Evolutionary conservation across 2,888 invertebrate genomes (phyloP).

Genomic region (Nematopogon swammerdamellus): DNA sequence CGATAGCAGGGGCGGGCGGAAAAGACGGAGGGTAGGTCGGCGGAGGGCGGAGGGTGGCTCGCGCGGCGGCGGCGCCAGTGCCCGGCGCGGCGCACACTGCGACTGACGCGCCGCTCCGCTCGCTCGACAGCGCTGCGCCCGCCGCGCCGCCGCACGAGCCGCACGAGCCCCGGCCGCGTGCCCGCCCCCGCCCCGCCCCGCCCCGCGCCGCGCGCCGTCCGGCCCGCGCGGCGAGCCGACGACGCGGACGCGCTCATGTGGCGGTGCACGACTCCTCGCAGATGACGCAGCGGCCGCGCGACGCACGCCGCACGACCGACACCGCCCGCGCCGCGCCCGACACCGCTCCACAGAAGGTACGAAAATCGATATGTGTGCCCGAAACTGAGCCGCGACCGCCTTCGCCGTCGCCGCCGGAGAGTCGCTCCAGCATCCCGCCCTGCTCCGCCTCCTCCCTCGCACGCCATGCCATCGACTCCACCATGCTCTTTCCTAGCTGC

Average conservation of each 20-base stretch:
- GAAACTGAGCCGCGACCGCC: conserved; percentile 23
- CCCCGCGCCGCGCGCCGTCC: conserved; percentile 15
- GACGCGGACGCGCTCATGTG: conserved; percentile 40
- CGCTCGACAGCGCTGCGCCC: too few species aligned
- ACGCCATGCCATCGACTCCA: too few species aligned
- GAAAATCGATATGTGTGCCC: conserved; percentile 33
- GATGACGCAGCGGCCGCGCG: conserved; percentile 53
- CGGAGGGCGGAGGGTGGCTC: conserved; percentile 8
- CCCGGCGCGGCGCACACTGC: conserved; percentile 33
- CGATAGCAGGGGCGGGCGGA: conserved; percentile 32
- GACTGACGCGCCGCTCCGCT: conserved; percentile 27
- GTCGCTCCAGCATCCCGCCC: neutral
- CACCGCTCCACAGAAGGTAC: conserved; percentile 34
- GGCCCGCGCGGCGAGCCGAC: conserved; percentile 37
- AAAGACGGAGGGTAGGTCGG: neutral
- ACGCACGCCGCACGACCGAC: conserved; percentile 26
- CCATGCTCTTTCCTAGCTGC: too few species aligned
- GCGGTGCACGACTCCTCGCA: conserved; percentile 35
- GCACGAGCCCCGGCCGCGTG: conserved; percentile 17
- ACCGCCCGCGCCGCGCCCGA: conserved; percentile 24
- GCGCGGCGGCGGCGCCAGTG: conserved; percentile 34
- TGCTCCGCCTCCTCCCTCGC: neutral
- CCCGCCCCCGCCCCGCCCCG: conserved; percentile 16
- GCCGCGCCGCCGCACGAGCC: conserved; percentile 14
- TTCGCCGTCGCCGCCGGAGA: neutral